These are phyloP conservation scores for Peromyscus attwateri DNA, from an alignment of 2,797 vertebrate species.

Conservation along the genomic window DNA sequence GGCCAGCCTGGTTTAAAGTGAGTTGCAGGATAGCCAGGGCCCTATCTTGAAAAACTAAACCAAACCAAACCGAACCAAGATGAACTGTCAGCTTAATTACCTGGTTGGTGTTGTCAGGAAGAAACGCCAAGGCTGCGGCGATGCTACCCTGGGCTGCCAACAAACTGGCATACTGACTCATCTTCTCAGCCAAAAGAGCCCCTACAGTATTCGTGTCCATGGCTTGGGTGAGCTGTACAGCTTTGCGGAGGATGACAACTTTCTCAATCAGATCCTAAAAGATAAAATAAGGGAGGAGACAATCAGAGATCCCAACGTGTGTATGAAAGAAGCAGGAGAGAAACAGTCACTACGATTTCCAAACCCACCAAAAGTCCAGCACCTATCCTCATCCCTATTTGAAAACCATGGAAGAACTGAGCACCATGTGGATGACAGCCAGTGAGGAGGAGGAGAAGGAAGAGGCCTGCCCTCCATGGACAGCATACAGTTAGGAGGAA, in stretches of 20 bases:
- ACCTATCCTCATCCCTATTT: not conserved
- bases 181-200: conserved; percentile 93
- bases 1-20: not conserved
- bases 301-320: not conserved
- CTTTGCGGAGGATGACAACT: conserved; percentile 94
- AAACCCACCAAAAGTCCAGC: not conserved
- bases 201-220: conserved; percentile 90
- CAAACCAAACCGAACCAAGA: not conserved
- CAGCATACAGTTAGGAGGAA: too few relatives aligned
- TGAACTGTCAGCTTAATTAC: conserved; percentile 81
- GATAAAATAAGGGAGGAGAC: conserved; percentile 10
- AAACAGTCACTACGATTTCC: not conserved
- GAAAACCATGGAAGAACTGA: not conserved
- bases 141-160: conserved; percentile 97
- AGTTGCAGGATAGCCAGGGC: not conserved
- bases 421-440: not conserved
- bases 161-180: conserved; percentile 96
- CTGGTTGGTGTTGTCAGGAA: conserved; percentile 93
- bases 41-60: not conserved
- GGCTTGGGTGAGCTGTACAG: conserved; percentile 92
- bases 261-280: conserved; percentile 97
- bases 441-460: not conserved
- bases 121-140: conserved; percentile 94
- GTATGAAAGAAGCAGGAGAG: not conserved
- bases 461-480: too few relatives aligned